Evolutionary conservation across 2,113 vertebrate genomes (phyloP).

Genomic region (Megaceryle maxima): DNA sequence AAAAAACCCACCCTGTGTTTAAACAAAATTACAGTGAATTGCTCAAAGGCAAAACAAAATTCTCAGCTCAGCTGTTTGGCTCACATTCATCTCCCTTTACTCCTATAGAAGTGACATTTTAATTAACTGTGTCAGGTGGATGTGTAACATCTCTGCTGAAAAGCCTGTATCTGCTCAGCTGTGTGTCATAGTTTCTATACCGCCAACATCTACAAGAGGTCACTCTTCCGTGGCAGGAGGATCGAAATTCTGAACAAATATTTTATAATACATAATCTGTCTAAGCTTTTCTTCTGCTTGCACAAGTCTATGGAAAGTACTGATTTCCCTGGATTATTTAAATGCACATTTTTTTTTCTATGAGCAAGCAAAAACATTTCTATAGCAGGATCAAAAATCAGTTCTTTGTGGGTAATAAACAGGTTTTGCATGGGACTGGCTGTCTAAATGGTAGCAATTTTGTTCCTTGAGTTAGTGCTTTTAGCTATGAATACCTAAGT

Average conservation of each 20-base stretch:
- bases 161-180: slow-evolving; percentile 59
- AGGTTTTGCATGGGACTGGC: slow-evolving; percentile 8
- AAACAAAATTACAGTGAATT: slow-evolving; percentile 61
- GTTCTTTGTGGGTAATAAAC: slow-evolving; percentile 27
- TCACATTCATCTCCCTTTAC: slow-evolving; percentile 66
- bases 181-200: slow-evolving; percentile 38
- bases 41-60: slow-evolving; percentile 67
- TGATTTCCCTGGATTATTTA: slow-evolving; percentile 3
- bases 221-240: neutral
- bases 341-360: neutral
- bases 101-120: slow-evolving; percentile 65
- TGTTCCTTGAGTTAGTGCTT: slow-evolving; percentile 12
- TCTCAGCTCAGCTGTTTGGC: slow-evolving; percentile 69
- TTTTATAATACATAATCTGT: neutral
- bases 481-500: slow-evolving; percentile 48
- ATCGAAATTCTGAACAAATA: slow-evolving; percentile 31
- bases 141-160: slow-evolving; percentile 55
- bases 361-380: neutral
- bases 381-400: slow-evolving; percentile 4
- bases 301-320: neutral
- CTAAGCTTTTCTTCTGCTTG: neutral
- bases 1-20: neutral
- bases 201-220: neutral
- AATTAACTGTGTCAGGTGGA: slow-evolving; percentile 69
- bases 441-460: slow-evolving; percentile 11